These are phyloP conservation scores for Galaxias olidus DNA, from an alignment of 2,797 vertebrate genomes.

Conservation along the genomic window DNA sequence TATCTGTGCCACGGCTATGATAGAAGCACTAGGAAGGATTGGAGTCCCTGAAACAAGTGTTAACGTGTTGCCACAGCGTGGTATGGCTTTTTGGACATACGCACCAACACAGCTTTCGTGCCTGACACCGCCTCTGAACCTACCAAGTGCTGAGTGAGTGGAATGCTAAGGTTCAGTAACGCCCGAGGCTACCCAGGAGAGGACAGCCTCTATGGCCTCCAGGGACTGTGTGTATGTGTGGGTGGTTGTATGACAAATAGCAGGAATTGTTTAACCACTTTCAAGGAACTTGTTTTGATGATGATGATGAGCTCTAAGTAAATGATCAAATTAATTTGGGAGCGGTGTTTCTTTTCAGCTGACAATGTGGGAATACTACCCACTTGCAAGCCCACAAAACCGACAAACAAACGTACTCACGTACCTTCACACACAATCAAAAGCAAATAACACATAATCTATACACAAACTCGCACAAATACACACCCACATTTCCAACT, in stretches of 20 bases:
- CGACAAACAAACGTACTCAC: too few species aligned
- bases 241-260: background rate
- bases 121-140: slow-evolving; percentile 48
- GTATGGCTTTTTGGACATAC: slow-evolving; percentile 45
- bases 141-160: slow-evolving; percentile 55
- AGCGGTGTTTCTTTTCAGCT: too few species aligned
- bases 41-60: slow-evolving; percentile 38
- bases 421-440: too few species aligned
- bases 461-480: too few species aligned
- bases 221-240: slow-evolving; percentile 14
- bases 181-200: slow-evolving; percentile 43
- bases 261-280: background rate
- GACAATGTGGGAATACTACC: too few species aligned
- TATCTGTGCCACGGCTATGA: slow-evolving; percentile 47
- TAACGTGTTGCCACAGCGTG: slow-evolving; percentile 49
- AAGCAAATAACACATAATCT: too few species aligned
- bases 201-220: slow-evolving; percentile 26
- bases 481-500: too few species aligned
- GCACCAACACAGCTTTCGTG: slow-evolving; percentile 42
- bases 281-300: background rate
- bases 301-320: too few species aligned
- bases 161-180: slow-evolving; percentile 59
- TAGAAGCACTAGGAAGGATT: slow-evolving; percentile 22
- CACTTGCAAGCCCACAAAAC: too few species aligned
- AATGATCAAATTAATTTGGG: too few species aligned